A percentile compares a stretch with the other conserved stretches of the same genome.
Evolutionary conservation across 2,113 vertebrate genomes (phyloP).

Genomic region (Sylvilagus bachmani): DNA sequence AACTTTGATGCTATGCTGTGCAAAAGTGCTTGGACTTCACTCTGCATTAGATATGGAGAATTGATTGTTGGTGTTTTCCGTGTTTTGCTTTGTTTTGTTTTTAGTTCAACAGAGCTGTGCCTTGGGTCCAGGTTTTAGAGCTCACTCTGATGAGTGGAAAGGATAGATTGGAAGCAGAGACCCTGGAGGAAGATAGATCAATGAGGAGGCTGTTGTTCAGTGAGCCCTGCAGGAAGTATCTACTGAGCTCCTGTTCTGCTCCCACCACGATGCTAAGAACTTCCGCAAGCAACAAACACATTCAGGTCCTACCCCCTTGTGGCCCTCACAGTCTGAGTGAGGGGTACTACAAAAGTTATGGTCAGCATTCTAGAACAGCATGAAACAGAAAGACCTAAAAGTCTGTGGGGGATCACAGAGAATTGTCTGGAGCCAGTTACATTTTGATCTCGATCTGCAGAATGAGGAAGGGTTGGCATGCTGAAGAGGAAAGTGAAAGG

Average conservation of each 20-base stretch:
- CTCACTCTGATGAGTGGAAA: neutral
- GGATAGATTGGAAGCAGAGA: neutral
- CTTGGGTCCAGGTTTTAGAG: neutral
- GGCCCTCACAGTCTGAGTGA: neutral
- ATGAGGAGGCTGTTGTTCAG: neutral
- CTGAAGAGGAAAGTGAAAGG: neutral
- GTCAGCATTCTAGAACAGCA: neutral
- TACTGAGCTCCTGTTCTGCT: neutral
- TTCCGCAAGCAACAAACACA: neutral
- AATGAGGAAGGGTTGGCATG: neutral
- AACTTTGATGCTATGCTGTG: neutral
- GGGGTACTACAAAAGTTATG: neutral
- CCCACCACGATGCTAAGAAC: neutral
- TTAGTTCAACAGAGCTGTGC: neutral
- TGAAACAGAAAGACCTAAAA: neutral
- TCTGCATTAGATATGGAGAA: neutral
- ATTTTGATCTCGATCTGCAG: conserved; percentile 26
- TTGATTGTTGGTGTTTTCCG: no score
- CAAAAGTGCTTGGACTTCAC: neutral
- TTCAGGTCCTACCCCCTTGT: neutral
- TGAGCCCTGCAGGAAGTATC: neutral
- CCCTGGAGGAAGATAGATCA: neutral
- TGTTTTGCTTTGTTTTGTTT: neutral
- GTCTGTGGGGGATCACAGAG: neutral
- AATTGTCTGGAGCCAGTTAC: neutral